Evolutionary conservation across 1,140 invertebrate genomes (phyloP).

Genomic region (Campodea augens): DNA sequence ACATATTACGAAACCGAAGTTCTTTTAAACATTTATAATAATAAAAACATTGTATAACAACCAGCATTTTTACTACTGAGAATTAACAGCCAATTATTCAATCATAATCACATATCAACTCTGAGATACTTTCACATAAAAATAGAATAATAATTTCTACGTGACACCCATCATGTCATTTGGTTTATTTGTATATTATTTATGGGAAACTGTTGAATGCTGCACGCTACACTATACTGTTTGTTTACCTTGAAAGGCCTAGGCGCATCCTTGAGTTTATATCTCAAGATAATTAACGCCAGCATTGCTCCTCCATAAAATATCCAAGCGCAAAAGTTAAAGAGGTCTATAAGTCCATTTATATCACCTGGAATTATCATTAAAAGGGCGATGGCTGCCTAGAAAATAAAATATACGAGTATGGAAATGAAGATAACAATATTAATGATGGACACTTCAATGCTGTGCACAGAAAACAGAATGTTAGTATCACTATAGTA

Average conservation of each 20-base stretch:
- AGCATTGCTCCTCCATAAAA: constrained; percentile 30
- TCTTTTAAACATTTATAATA: no score
- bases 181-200: no score
- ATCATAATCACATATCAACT: no score
- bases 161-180: no score
- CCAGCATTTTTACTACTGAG: no score
- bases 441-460: not conserved
- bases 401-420: constrained; percentile 11
- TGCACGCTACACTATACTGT: not conserved
- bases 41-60: no score
- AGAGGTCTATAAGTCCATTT: constrained; percentile 28
- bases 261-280: constrained; percentile 21
- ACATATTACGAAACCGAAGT: no score
- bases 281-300: constrained; percentile 25
- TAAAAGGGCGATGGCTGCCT: constrained; percentile 24
- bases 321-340: constrained; percentile 30
- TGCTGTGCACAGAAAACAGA: not conserved
- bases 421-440: not conserved
- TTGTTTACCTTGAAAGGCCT: constrained; percentile 17
- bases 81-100: no score
- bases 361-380: constrained; percentile 29
- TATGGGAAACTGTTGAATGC: no score
- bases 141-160: no score
- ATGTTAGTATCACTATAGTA: not conserved
- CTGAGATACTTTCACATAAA: no score